phyloP scores from a whole-genome alignment of 2,113 vertebrate genomes.

The Odontesthes bonariensis region DNA sequence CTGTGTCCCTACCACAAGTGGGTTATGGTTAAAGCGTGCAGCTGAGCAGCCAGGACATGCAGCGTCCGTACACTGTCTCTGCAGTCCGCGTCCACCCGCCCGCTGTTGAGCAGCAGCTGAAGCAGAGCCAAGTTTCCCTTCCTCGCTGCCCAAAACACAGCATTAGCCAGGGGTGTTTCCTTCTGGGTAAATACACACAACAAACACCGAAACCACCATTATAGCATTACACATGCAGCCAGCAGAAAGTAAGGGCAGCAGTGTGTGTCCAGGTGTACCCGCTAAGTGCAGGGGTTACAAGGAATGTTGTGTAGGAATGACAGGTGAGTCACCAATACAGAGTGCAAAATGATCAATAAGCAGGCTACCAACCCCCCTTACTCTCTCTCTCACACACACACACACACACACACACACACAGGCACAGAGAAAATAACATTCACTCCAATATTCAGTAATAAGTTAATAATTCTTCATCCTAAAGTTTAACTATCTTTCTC shows the following conservation, averaged over 20 bases:
- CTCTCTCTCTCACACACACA: too few species aligned
- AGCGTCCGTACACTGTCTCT: constrained; percentile 92
- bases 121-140: constrained; percentile 95
- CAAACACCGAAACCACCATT: constrained; percentile 53
- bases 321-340: constrained; percentile 6
- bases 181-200: constrained; percentile 86
- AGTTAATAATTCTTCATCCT: neutral
- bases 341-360: neutral
- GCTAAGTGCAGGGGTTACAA: neutral
- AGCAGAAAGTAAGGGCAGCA: constrained; percentile 5
- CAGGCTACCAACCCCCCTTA: neutral
- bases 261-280: neutral
- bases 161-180: constrained; percentile 97
- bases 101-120: constrained; percentile 95
- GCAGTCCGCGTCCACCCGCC: constrained; percentile 96
- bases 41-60: constrained; percentile 68
- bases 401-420: too few species aligned
- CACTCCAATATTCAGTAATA: too few species aligned
- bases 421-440: too few species aligned
- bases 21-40: constrained; percentile 67
- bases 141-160: constrained; percentile 96
- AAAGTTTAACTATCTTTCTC: accelerated
- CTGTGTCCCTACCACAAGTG: constrained; percentile 69
- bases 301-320: constrained; percentile 16
- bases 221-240: constrained; percentile 36